Evolutionary conservation across 2,888 invertebrate genomes (phyloP).

Genomic region (Cantharis lateralis): DNA sequence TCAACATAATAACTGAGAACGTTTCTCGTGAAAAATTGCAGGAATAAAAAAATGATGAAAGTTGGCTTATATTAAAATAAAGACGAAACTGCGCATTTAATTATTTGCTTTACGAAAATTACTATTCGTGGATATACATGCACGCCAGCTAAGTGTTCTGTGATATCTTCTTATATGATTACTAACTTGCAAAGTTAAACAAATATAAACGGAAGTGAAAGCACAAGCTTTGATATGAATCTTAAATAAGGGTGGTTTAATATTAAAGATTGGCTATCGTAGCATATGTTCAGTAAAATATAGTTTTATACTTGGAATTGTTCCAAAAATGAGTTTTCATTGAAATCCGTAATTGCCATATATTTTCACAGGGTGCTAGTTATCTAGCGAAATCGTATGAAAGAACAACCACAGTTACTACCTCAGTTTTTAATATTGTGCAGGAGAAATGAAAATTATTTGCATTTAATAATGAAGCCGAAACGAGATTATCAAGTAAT

Average conservation of each 20-base stretch:
- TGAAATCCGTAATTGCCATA: background rate
- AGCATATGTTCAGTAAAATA: background rate
- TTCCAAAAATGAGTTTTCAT: background rate
- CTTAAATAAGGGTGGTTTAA: constrained; percentile 1
- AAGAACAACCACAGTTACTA: background rate
- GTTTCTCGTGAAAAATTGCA: background rate
- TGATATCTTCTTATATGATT: background rate
- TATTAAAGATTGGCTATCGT: background rate
- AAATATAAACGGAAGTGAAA: background rate
- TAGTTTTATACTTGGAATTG: background rate
- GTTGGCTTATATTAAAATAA: background rate
- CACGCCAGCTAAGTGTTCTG: background rate
- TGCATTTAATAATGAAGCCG: background rate
- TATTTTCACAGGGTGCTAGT: background rate
- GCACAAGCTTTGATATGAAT: background rate
- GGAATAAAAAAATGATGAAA: background rate
- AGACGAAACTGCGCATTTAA: background rate
- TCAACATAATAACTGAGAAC: constrained; percentile 12
- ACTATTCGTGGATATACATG: background rate
- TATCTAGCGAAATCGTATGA: background rate
- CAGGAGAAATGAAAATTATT: background rate
- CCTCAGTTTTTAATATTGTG: background rate
- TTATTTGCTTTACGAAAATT: background rate
- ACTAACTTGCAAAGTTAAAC: background rate
- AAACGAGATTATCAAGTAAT: background rate